These are phyloP conservation scores for Chrysina gloriosa DNA, from an alignment of 2,888 invertebrate species.

Conservation along the genomic window DNA sequence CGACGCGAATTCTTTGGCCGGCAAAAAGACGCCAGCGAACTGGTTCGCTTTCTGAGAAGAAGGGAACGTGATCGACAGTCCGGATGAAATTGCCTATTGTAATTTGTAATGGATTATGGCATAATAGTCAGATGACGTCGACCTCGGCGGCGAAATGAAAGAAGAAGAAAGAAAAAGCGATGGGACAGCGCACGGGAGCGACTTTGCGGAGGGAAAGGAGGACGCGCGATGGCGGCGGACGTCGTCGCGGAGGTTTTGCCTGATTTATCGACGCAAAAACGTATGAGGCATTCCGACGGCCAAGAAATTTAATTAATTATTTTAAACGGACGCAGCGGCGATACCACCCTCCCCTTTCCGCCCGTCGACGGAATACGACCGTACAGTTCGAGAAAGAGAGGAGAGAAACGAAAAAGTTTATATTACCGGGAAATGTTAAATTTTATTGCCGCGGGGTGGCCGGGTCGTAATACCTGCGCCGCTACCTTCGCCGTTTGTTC, in stretches of 20 bases:
- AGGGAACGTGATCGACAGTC: constrained; percentile 61
- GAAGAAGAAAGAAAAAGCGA: not conserved
- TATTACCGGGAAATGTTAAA: constrained; percentile 65
- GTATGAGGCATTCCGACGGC: constrained; percentile 62
- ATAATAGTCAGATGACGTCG: constrained; percentile 39
- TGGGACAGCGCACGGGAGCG: constrained; percentile 51
- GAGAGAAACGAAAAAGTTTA: constrained; percentile 59
- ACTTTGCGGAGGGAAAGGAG: constrained; percentile 35
- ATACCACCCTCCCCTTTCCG: constrained; percentile 50
- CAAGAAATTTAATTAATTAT: constrained; percentile 67
- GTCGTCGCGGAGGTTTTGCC: constrained; percentile 42
- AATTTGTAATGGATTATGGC: constrained; percentile 60
- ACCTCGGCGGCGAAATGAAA: constrained; percentile 15
- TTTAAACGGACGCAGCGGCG: constrained; percentile 60
- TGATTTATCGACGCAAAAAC: constrained; percentile 64
- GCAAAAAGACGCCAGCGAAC: constrained; percentile 53
- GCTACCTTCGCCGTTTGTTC: not conserved
- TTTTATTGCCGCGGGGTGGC: constrained; percentile 54
- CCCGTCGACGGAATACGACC: constrained; percentile 13
- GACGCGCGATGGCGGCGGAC: constrained; percentile 52
- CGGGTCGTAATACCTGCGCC: constrained; percentile 38
- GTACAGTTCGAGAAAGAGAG: not conserved
- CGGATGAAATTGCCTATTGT: constrained; percentile 61
- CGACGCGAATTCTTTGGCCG: constrained; percentile 53
- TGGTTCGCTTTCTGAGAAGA: constrained; percentile 57